Percentiles rank a stretch among this genome's conserved stretches.
phyloP scores from a whole-genome alignment of 1,140 invertebrate genomes.

The Leptonema lineaticorne region DNA sequence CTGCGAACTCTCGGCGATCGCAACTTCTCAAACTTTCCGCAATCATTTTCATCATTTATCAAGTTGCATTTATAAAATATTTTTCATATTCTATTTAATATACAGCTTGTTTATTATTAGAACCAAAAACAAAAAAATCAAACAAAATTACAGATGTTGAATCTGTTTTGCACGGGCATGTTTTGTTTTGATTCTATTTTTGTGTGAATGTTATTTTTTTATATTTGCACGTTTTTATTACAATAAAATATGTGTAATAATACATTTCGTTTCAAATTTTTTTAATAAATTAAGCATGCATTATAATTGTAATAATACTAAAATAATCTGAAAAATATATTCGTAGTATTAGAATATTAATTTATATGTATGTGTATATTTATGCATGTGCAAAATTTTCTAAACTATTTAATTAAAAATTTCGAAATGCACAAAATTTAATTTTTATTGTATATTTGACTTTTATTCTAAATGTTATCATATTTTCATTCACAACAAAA shows the following conservation, averaged over 20 bases:
- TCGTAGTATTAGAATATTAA: too few relatives aligned
- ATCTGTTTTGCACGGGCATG: background rate
- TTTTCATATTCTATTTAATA: background rate
- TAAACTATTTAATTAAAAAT: background rate
- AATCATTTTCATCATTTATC: background rate
- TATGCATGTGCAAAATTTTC: background rate
- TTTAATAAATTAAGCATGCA: too few relatives aligned
- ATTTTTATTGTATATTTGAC: too few relatives aligned
- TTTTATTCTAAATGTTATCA: too few relatives aligned
- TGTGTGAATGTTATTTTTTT: background rate
- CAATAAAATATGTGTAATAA: too few relatives aligned
- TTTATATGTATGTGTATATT: background rate
- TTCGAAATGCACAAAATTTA: background rate
- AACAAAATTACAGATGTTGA: too few relatives aligned
- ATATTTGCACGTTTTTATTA: background rate
- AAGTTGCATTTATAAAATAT: background rate
- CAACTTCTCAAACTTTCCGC: background rate
- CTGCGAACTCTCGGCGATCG: constrained; percentile 5
- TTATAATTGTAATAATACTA: too few relatives aligned
- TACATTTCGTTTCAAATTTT: too few relatives aligned
- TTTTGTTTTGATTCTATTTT: background rate
- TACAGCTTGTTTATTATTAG: background rate
- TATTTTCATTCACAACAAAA: too few relatives aligned
- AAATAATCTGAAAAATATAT: too few relatives aligned
- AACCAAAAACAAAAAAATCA: too few relatives aligned